These are phyloP conservation scores for Camelus dromedarius DNA, from an alignment of 2,113 vertebrate species.

Conservation along the genomic window DNA sequence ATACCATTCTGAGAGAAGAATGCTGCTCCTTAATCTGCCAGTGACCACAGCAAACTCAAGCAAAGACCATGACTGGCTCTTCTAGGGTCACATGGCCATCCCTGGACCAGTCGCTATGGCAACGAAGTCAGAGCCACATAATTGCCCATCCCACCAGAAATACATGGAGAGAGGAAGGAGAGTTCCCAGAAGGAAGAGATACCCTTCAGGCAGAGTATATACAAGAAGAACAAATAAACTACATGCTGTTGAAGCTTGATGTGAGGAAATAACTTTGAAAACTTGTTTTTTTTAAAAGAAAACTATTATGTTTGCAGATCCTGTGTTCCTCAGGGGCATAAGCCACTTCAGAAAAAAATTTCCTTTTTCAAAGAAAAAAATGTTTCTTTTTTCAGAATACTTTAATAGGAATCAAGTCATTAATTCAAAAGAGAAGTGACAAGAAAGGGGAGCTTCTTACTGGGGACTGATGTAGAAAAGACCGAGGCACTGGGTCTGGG, in stretches of 20 bases:
- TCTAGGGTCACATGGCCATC: neutral
- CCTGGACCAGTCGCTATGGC: neutral
- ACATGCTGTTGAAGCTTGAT: neutral
- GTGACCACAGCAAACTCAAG: neutral
- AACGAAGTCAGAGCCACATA: neutral
- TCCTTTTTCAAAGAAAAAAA: neutral
- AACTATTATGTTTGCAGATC: neutral
- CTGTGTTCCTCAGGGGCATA: neutral
- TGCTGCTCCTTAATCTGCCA: neutral
- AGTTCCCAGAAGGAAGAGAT: neutral
- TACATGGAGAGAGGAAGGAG: neutral
- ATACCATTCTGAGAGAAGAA: neutral
- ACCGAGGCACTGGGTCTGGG: neutral
- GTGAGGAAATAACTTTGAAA: neutral
- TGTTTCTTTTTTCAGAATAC: neutral
- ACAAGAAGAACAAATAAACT: neutral
- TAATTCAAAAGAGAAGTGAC: neutral
- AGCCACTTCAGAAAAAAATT: neutral
- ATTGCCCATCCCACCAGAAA: neutral
- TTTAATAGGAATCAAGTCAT: neutral
- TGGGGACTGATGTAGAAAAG: neutral
- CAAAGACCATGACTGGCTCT: neutral
- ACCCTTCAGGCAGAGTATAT: neutral
- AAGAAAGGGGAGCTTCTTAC: neutral
- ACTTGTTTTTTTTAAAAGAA: neutral